Conservation (phyloP, 2,888 invertebrate genomes). For the Chymomyza procnemis region DNA sequence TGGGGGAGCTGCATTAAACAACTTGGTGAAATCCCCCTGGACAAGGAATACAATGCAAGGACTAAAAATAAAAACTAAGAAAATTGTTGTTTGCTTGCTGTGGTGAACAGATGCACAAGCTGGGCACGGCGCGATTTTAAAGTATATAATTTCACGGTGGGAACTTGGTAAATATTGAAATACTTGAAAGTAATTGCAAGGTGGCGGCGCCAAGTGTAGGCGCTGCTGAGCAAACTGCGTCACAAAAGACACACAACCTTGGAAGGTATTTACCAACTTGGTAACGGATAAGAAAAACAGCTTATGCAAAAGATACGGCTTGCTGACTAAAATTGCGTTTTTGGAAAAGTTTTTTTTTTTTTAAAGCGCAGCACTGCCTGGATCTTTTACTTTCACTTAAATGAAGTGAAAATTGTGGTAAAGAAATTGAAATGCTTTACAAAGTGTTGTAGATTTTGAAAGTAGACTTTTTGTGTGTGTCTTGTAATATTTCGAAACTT, state of each 20-base stretch:
- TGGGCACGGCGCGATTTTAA: constrained; percentile 43
- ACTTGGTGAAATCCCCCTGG: constrained; percentile 30
- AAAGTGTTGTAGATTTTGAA: no score
- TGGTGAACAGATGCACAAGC: background rate
- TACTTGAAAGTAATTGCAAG: background rate
- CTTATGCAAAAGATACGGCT: background rate
- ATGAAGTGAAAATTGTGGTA: no score
- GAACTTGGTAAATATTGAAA: constrained; percentile 1
- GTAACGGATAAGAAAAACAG: background rate
- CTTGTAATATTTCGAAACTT: no score
- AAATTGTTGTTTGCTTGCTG: constrained; percentile 54
- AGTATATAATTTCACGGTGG: constrained; percentile 39
- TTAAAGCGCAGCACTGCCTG: no score
- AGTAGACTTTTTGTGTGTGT: no score
- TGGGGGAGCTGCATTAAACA: background rate
- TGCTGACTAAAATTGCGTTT: no score
- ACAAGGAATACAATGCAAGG: background rate
- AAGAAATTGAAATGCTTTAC: no score
- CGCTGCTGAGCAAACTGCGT: background rate
- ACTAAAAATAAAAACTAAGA: constrained; percentile 23
- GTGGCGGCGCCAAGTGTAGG: background rate
- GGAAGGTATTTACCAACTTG: background rate
- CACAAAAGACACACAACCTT: background rate
- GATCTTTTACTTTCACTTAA: no score
- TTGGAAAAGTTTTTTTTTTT: no score